These are phyloP conservation scores for Acrossocheilus fasciatus DNA, from an alignment of 2,797 vertebrate species.

Conservation along the genomic window DNA sequence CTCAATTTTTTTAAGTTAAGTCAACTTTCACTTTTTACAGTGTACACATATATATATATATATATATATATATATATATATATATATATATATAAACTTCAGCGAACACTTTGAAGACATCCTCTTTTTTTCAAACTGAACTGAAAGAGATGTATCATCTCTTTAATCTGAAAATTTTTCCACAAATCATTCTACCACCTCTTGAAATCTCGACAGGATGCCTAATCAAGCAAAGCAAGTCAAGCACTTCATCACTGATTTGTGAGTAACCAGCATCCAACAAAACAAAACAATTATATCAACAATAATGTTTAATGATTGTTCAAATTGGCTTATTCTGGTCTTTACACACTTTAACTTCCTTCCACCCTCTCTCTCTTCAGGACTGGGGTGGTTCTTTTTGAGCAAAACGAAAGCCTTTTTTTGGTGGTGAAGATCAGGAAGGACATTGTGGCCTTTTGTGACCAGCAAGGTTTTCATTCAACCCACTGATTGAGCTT, in stretches of 20 bases:
- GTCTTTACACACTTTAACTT: not conserved
- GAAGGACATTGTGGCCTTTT: constrained; percentile 44
- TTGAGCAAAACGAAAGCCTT: not conserved
- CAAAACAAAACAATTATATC: constrained; percentile 29
- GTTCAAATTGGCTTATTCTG: constrained; percentile 2
- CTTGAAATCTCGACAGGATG: not conserved
- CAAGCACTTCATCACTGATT: constrained; percentile 25
- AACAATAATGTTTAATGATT: constrained; percentile 9
- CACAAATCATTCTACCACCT: not conserved
- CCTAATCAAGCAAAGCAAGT: constrained; percentile 29
- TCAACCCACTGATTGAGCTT: constrained; percentile 54
- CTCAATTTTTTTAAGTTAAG: too few species aligned
- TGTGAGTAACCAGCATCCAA: constrained; percentile 9
- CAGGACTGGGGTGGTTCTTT: not conserved
- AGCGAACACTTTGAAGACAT: not conserved
- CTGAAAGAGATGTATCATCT: not conserved
- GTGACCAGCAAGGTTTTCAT: constrained; percentile 53
- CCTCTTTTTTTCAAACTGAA: not conserved
- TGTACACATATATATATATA: too few species aligned
- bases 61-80: too few species aligned
- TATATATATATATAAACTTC: too few species aligned
- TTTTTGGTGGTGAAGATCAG: constrained; percentile 20
- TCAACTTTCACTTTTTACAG: too few species aligned
- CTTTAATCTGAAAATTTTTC: not conserved
- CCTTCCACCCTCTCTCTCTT: not conserved